Evolutionary conservation across 2,113 vertebrate genomes (phyloP).

Genomic region (Oreochromis tanganicae): DNA sequence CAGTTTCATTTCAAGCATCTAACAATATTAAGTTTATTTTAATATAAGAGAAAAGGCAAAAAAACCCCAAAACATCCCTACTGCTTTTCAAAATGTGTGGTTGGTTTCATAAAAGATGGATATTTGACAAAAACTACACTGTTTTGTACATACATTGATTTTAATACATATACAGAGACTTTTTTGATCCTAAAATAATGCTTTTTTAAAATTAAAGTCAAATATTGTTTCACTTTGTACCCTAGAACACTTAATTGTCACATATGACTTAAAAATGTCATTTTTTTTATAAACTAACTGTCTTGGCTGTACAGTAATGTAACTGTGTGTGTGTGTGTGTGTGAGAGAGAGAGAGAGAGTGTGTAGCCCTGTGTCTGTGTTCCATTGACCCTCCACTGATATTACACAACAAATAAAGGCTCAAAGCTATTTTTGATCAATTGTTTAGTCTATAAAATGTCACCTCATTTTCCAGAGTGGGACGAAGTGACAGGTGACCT

Average conservation of each 20-base stretch:
- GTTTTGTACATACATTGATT: background rate
- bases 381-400: background rate
- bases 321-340: background rate
- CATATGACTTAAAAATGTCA: background rate
- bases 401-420: background rate
- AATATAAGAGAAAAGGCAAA: background rate
- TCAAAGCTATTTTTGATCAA: background rate
- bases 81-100: background rate
- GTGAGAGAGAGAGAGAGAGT: no score
- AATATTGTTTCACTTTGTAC: background rate
- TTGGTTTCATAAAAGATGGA: background rate
- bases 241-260: background rate
- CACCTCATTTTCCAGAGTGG: background rate
- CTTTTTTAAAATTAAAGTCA: background rate
- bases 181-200: background rate
- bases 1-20: background rate
- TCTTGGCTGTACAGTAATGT: background rate
- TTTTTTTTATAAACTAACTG: background rate
- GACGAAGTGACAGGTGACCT: background rate
- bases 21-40: background rate
- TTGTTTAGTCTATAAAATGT: background rate
- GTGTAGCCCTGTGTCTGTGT: background rate
- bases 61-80: background rate
- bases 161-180: background rate
- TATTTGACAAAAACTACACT: background rate